phyloP scores from a whole-genome alignment of 2,888 invertebrate species.

The Ophraella communa region DNA sequence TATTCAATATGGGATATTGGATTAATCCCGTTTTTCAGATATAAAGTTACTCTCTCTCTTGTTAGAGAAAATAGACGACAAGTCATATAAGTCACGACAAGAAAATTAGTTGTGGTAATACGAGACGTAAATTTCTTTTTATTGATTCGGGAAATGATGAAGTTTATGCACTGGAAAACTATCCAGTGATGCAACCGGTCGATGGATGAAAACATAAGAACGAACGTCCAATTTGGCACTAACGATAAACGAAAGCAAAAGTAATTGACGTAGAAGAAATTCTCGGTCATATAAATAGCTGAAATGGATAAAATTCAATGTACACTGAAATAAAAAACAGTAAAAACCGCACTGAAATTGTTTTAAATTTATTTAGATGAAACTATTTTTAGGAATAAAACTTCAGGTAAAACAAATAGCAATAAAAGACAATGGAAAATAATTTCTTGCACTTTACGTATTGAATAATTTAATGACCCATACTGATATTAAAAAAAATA shows the following conservation, averaged over 20 bases:
- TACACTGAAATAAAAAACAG: background rate
- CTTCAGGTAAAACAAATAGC: too few relatives aligned
- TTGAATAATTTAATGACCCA: too few relatives aligned
- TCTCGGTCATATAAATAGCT: background rate
- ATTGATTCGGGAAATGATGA: slow-evolving; percentile 19
- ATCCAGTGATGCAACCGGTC: slow-evolving; percentile 7
- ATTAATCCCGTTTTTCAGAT: slow-evolving; percentile 35
- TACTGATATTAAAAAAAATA: too few relatives aligned
- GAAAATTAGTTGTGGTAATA: slow-evolving; percentile 28
- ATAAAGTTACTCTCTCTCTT: slow-evolving; percentile 41
- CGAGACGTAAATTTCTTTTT: slow-evolving; percentile 22
- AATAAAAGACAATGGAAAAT: too few relatives aligned
- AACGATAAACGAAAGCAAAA: slow-evolving; percentile 14
- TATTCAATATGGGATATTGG: slow-evolving; percentile 13
- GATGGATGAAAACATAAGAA: slow-evolving; percentile 1
- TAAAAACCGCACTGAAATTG: background rate
- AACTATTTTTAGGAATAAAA: too few relatives aligned
- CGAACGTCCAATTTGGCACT: slow-evolving; percentile 8
- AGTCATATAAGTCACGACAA: slow-evolving; percentile 24
- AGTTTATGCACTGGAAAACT: slow-evolving; percentile 23
- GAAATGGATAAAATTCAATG: too few relatives aligned
- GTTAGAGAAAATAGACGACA: slow-evolving; percentile 20
- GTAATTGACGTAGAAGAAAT: background rate
- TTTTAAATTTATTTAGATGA: too few relatives aligned
- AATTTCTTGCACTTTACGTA: too few relatives aligned